phyloP scores from a whole-genome alignment of 2,888 invertebrate genomes.

The Plebejus melissa region DNA sequence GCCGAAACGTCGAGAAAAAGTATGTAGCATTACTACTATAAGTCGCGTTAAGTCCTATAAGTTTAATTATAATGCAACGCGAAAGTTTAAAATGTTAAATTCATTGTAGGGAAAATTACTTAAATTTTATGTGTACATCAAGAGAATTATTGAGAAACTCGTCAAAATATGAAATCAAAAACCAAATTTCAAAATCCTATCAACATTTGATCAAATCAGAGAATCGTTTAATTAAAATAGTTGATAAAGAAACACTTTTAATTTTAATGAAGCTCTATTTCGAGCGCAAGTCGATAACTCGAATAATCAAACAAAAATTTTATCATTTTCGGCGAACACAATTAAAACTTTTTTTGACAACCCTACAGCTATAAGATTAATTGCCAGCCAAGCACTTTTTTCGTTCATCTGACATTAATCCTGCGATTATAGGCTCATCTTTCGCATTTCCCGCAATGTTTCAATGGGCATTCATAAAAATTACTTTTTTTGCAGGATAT shows the following conservation, averaged over 20 bases:
- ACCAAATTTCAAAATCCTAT: neutral
- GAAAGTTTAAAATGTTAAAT: too few species aligned
- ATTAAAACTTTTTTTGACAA: conserved; percentile 13
- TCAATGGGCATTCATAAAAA: conserved; percentile 12
- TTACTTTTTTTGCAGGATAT: conserved; percentile 14
- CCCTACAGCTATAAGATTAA: conserved; percentile 12
- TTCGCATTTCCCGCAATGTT: neutral
- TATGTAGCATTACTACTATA: too few species aligned
- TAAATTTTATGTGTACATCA: too few species aligned
- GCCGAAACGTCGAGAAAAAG: too few species aligned
- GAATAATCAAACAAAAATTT: conserved; percentile 7
- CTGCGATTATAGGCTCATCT: conserved; percentile 19
- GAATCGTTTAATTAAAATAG: neutral
- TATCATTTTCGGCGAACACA: conserved; percentile 12
- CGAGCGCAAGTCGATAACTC: neutral
- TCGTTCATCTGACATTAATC: conserved; percentile 21
- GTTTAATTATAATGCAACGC: too few species aligned
- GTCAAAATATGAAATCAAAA: neutral
- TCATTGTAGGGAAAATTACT: too few species aligned
- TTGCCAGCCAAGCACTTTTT: conserved; percentile 18
- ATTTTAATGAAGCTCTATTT: neutral
- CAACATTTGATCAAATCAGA: neutral
- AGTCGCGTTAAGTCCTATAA: too few species aligned
- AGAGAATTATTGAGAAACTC: too few species aligned
- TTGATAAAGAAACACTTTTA: neutral